Evolutionary conservation across 2,888 invertebrate species (phyloP).

Genomic region (Hydriomena furcata): DNA sequence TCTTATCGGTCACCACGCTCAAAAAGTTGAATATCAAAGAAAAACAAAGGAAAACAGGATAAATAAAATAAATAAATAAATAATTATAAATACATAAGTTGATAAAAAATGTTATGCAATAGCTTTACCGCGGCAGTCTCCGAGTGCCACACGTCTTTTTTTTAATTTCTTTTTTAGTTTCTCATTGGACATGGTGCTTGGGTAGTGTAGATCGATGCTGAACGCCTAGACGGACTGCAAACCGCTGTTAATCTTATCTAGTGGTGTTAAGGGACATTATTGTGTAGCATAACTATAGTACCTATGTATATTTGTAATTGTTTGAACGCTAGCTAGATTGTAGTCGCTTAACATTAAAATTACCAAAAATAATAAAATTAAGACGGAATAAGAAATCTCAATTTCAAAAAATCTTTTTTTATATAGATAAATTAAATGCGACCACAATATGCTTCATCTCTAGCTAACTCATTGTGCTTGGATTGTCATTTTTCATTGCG

Average conservation of each 20-base stretch:
- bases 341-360: no score
- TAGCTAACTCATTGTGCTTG: slow-evolving; percentile 13
- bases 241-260: slow-evolving; percentile 38
- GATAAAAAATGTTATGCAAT: no score
- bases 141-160: no score
- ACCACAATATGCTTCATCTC: slow-evolving; percentile 1
- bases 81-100: no score
- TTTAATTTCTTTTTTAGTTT: slow-evolving; percentile 28
- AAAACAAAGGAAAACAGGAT: no score
- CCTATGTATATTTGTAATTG: slow-evolving; percentile 2
- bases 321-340: slow-evolving; percentile 1
- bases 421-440: no score
- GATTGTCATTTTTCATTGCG: slow-evolving; percentile 27
- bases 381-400: neutral
- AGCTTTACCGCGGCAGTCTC: no score
- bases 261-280: slow-evolving; percentile 35
- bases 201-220: slow-evolving; percentile 42
- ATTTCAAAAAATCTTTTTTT: neutral
- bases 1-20: no score
- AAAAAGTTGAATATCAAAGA: no score
- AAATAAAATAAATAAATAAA: no score
- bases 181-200: slow-evolving; percentile 49
- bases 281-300: slow-evolving; percentile 2
- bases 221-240: slow-evolving; percentile 48
- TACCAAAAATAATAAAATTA: neutral